Evolutionary conservation across 2,797 vertebrate genomes (phyloP).

Genomic region (Phyllotis vaccarum): DNA sequence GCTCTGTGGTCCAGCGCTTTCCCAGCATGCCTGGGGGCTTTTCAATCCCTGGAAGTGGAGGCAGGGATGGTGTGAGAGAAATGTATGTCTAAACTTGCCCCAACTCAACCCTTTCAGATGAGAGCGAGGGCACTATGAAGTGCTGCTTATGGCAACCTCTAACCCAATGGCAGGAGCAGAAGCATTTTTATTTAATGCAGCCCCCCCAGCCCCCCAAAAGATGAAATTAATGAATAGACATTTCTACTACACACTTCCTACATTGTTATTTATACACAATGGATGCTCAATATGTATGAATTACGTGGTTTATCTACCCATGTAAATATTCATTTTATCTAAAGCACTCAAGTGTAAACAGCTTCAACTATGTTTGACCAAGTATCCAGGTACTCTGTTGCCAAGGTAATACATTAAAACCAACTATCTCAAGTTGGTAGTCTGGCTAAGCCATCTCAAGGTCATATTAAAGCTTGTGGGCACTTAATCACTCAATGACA

Average conservation of each 20-base stretch:
- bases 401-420: background rate
- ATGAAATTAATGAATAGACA: slow-evolving; percentile 29
- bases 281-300: background rate
- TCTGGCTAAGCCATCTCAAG: background rate
- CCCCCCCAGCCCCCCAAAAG: background rate
- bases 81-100: background rate
- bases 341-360: background rate
- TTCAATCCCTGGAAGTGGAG: too few relatives aligned
- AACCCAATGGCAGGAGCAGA: background rate
- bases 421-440: background rate
- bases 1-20: background rate
- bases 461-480: background rate
- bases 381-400: background rate
- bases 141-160: background rate
- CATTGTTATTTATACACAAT: background rate
- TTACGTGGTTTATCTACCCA: background rate
- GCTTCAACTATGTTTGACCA: background rate
- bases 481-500: background rate
- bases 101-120: background rate
- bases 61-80: background rate
- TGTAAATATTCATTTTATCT: background rate
- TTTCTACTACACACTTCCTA: background rate
- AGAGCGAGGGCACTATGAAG: background rate
- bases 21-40: background rate
- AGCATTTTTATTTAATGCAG: background rate